Percentiles rank a stretch among this genome's conserved stretches.
Conservation (phyloP, 2,888 invertebrate genomes). For the Epinotia nisella region DNA sequence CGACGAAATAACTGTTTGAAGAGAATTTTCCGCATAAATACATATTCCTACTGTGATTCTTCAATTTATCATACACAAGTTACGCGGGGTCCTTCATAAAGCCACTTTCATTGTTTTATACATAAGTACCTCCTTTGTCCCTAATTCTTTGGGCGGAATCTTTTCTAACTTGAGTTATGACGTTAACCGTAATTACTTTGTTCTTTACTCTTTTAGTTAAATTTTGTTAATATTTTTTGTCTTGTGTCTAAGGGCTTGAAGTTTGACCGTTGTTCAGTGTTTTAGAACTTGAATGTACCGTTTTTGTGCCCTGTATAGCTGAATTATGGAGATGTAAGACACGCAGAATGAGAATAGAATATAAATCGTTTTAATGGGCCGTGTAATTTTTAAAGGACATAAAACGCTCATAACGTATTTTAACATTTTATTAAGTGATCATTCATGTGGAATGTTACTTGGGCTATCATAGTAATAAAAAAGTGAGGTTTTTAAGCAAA, state of each 20-base stretch:
- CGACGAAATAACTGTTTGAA: background rate
- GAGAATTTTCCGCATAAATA: background rate
- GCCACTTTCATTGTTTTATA: constrained; percentile 61
- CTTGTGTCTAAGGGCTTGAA: constrained; percentile 31
- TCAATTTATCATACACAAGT: constrained; percentile 21
- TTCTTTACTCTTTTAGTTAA: constrained; percentile 41
- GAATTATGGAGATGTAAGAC: background rate
- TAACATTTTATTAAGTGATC: background rate
- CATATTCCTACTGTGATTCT: background rate
- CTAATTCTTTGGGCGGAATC: constrained; percentile 73
- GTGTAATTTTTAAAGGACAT: background rate
- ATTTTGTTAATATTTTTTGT: constrained; percentile 39
- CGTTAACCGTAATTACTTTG: constrained; percentile 72
- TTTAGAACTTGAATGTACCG: constrained; percentile 31
- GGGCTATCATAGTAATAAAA: background rate
- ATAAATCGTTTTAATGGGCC: background rate
- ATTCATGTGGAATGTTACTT: too few relatives aligned
- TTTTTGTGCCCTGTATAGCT: constrained; percentile 9
- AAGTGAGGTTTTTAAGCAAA: background rate
- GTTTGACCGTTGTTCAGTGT: constrained; percentile 30
- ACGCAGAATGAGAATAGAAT: background rate
- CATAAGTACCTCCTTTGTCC: constrained; percentile 62
- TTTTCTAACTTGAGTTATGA: constrained; percentile 78
- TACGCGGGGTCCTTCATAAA: constrained; percentile 2
- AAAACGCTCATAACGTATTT: background rate